A percentile compares a stretch with the other conserved stretches of the same genome.
These are phyloP conservation scores for Etia nguti DNA, from an alignment of 2,113 vertebrate genomes.

Conservation along the genomic window DNA sequence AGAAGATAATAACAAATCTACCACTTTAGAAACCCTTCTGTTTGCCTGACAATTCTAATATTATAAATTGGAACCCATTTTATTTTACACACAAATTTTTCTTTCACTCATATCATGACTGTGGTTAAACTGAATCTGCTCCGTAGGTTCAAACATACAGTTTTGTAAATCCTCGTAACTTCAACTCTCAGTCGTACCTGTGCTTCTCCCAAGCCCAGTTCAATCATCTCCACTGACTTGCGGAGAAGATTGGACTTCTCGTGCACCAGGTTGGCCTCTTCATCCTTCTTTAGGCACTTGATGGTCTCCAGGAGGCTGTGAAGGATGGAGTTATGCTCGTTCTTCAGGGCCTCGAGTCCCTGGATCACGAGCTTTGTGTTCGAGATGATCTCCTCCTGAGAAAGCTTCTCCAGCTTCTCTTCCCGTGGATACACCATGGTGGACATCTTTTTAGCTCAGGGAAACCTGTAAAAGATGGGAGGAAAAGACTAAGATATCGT, in stretches of 20 bases:
- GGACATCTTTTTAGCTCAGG: constrained; percentile 77
- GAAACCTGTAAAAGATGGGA: constrained; percentile 38
- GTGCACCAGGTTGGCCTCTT: constrained; percentile 94
- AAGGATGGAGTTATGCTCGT: constrained; percentile 96
- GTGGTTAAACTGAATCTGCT: neutral
- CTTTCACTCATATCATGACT: neutral
- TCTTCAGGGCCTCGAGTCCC: constrained; percentile 94
- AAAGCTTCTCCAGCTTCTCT: constrained; percentile 90
- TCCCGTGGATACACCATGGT: constrained; percentile 90
- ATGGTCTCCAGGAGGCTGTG: constrained; percentile 96
- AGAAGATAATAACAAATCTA: neutral
- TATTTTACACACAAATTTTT: neutral
- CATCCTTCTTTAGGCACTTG: constrained; percentile 96
- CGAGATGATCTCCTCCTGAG: constrained; percentile 97
- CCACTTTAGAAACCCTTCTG: neutral
- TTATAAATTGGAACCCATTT: neutral
- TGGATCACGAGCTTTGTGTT: constrained; percentile 97
- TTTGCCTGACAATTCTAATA: neutral
- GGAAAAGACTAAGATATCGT: neutral
- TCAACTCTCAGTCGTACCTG: constrained; percentile 73
- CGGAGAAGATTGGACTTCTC: constrained; percentile 95
- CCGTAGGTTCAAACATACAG: neutral
- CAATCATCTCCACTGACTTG: constrained; percentile 97
- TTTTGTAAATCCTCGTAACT: neutral
- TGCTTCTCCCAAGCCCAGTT: constrained; percentile 93